phyloP scores from a whole-genome alignment of 2,113 vertebrate species.

The Crypturellus undulatus region DNA sequence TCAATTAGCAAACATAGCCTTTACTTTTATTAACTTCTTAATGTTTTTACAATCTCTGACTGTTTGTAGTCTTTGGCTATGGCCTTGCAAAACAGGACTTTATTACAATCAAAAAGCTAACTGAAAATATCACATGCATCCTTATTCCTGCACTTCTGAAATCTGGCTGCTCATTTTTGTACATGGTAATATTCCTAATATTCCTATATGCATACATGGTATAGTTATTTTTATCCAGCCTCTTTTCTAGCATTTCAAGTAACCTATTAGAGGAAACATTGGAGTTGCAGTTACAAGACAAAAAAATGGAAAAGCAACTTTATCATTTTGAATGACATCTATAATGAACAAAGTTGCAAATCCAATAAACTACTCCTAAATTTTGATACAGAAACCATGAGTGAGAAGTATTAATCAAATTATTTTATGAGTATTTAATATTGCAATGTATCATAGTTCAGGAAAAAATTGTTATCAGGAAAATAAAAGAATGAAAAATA shows the following conservation, averaged over 20 bases:
- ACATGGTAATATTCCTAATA: neutral
- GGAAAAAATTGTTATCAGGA: neutral
- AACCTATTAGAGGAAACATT: neutral
- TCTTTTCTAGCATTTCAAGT: neutral
- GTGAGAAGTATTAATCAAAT: neutral
- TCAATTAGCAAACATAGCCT: neutral
- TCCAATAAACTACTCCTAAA: neutral
- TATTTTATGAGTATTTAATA: neutral
- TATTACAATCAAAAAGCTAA: rapidly evolving
- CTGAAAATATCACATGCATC: neutral
- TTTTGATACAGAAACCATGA: neutral
- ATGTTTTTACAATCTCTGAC: neutral
- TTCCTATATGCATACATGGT: rapidly evolving
- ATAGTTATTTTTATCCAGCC: neutral
- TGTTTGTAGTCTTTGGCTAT: neutral
- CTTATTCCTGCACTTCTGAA: neutral
- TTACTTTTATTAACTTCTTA: neutral
- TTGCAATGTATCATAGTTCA: neutral
- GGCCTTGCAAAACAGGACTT: neutral
- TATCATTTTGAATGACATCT: neutral
- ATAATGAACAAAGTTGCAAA: neutral
- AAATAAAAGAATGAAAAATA: neutral
- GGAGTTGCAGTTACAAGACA: neutral
- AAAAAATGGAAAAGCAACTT: neutral
- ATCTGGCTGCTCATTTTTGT: neutral